Percentiles rank a stretch among this genome's conserved stretches.
Evolutionary conservation across 2,888 invertebrate genomes (phyloP).

Genomic region (Fragum whitleyi): DNA sequence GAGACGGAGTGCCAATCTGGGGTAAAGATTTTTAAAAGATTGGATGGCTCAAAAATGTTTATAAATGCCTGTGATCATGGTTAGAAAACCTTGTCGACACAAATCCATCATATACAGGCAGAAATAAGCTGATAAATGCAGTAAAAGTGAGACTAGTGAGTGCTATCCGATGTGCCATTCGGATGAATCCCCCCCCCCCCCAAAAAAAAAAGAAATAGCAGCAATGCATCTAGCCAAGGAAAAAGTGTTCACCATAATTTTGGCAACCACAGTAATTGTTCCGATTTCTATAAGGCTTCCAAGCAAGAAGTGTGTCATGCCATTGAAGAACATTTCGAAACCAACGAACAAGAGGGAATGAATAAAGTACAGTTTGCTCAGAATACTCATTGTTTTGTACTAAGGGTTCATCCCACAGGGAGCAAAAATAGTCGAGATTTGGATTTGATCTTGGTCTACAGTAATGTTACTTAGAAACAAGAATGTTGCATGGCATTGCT

Average conservation of each 20-base stretch:
- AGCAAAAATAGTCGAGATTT: constrained; percentile 34
- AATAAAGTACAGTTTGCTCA: background rate
- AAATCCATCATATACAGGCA: constrained; percentile 44
- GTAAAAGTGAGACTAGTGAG: constrained; percentile 39
- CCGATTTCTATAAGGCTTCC: constrained; percentile 16
- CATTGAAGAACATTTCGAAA: background rate
- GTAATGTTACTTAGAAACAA: background rate
- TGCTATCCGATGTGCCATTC: constrained; percentile 49
- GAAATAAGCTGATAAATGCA: constrained; percentile 35
- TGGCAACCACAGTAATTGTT: constrained; percentile 21
- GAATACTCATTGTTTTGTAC: constrained; percentile 32
- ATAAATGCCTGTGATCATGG: constrained; percentile 39
- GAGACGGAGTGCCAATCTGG: constrained; percentile 22
- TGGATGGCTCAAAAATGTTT: constrained; percentile 52
- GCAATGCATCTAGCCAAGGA: constrained; percentile 1
- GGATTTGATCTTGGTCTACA: background rate
- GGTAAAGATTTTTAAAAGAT: constrained; percentile 38
- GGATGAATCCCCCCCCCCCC: no score
- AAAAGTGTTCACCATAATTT: constrained; percentile 44
- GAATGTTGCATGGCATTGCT: constrained; percentile 27
- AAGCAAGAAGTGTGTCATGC: background rate
- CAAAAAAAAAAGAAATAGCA: constrained; percentile 19
- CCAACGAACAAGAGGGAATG: background rate
- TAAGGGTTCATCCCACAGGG: constrained; percentile 31
- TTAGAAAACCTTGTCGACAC: constrained; percentile 42